Base-by-base conservation (phyloP, 2,888 invertebrate species). In the Cristatella mucedo region DNA sequence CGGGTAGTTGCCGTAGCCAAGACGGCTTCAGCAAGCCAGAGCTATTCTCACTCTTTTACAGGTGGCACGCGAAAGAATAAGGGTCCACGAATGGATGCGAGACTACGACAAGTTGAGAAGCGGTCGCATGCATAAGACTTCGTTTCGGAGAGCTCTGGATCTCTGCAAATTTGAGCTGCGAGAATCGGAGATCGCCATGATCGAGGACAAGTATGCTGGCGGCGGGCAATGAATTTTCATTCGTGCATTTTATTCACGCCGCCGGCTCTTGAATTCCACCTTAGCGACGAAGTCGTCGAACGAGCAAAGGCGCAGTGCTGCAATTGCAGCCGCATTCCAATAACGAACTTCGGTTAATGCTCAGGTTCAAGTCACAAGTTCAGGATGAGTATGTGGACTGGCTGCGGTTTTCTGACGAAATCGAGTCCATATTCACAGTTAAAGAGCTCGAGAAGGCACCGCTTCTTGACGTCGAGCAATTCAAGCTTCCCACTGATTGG, bases 101-200 rank as follows among this genome's bases (percentile, higher is more conserved):
- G 63, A 63, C 47, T 64, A 63, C 48, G 66, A 66, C 50, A 66
- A 66, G 40, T 48, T 63, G 19, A 51, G 58, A n/a, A 55, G 57
- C 21, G 64, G 64, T 5, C 47, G 59, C 26, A 54, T 66, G 49
- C 40, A 50, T 38, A 63, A 57, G 45, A 53, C 51, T n/a, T 59
- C 62, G 21, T 66, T 66, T 53, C 48, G 61, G 21, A 49, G 66
- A 45, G 63, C 64, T 13, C 48, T 66, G 15, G 59, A 56, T 41
- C 53, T 61, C 15, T 61, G 60, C 37, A 48, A 54, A 41, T 54
- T 66, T 45, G 58, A 59, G 33, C 49, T 66, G 31, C 52, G 49
- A 19, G 56, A 62, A 43, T 53, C 56, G 16, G 65, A 66, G 47
- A 44, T 61, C 5, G 52, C 55, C 21, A 53, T 63, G 18, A 42